Evolutionary conservation across 1,140 invertebrate genomes (phyloP).

Genomic region (Goniozus legneri): DNA sequence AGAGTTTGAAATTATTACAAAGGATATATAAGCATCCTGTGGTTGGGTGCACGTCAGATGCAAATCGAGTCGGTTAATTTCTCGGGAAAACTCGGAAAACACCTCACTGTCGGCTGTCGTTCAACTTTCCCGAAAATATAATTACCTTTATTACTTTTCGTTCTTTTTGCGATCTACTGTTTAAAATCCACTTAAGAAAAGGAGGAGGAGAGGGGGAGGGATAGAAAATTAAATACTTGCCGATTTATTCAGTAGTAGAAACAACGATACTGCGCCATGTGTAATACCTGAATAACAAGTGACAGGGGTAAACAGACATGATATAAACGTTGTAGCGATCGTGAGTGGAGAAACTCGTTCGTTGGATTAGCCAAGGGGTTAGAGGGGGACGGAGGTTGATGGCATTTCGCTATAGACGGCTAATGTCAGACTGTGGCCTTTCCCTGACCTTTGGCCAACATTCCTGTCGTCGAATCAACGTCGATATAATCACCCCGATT

Average conservation of each 20-base stretch:
- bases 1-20: slow-evolving; percentile 42
- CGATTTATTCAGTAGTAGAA: too few species aligned
- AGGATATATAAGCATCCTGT: slow-evolving; percentile 47
- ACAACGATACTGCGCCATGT: too few species aligned
- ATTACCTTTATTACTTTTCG: too few species aligned
- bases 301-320: too few species aligned
- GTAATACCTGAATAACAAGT: too few species aligned
- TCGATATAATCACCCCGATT: background rate
- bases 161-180: too few species aligned
- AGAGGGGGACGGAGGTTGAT: slow-evolving; percentile 5
- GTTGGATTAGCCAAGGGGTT: background rate
- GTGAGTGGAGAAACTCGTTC: background rate
- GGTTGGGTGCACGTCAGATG: slow-evolving; percentile 49
- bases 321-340: too few species aligned
- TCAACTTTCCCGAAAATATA: too few species aligned
- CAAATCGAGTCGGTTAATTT: slow-evolving; percentile 52
- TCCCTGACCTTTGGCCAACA: slow-evolving; percentile 24
- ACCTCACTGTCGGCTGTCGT: too few species aligned
- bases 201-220: too few species aligned
- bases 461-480: background rate
- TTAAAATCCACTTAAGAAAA: too few species aligned
- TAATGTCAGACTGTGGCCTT: slow-evolving; percentile 30
- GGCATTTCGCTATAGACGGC: slow-evolving; percentile 22
- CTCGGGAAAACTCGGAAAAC: slow-evolving; percentile 22
- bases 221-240: too few species aligned